phyloP scores from a whole-genome alignment of 2,797 vertebrate genomes.

The Mus spretus region DNA sequence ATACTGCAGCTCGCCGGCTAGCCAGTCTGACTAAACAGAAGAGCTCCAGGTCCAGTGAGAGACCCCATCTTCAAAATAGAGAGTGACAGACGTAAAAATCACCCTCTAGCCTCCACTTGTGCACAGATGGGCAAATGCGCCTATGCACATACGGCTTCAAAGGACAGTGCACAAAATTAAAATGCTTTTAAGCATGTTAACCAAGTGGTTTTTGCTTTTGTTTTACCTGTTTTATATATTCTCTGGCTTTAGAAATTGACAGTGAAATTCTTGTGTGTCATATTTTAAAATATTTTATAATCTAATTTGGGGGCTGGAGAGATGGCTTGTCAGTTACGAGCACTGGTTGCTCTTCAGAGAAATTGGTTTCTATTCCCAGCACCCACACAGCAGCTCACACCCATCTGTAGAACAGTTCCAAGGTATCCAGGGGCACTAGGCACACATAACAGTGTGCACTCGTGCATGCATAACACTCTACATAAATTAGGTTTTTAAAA shows the following conservation, averaged over 20 bases:
- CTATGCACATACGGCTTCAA: slow-evolving; percentile 7
- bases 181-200: slow-evolving; percentile 6
- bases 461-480: background rate
- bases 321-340: background rate
- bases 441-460: background rate
- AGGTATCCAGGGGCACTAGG: background rate
- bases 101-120: background rate
- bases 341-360: background rate
- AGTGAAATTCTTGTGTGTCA: background rate
- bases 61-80: background rate
- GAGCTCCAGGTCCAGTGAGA: background rate
- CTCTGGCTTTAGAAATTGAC: slow-evolving; percentile 69
- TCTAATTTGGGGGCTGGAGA: background rate
- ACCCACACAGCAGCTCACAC: background rate
- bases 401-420: background rate
- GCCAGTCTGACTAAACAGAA: background rate
- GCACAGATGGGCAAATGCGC: background rate
- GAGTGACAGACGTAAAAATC: background rate
- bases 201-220: slow-evolving; percentile 15
- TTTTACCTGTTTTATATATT: background rate
- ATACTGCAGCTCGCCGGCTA: background rate
- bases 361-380: background rate
- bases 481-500: slow-evolving; percentile 41
- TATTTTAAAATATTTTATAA: background rate
- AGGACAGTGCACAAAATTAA: slow-evolving; percentile 22